Evolutionary conservation across 2,113 vertebrate species (phyloP), one percentile per base, ranked within the genome.

Genomic region (Limnothrissa miodon): DNA sequence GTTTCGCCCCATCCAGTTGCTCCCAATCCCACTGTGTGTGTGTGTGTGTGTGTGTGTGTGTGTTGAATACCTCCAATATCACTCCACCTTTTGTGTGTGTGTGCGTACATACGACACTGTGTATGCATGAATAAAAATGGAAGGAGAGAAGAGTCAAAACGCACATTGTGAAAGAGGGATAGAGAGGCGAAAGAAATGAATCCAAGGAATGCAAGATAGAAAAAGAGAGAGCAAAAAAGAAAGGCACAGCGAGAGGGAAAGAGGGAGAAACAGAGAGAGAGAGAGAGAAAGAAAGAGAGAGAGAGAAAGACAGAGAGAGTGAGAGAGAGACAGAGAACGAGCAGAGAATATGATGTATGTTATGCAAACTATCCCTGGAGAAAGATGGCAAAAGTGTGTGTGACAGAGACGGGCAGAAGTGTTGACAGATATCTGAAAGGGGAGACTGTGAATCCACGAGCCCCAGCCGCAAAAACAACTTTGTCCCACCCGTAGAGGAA

Each of bases 351-450:
- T 29, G 59, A 78, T 39, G 51, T 0, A 53, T 53, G 19, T 53
- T 53, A 53, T 53, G 51, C 17, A 53, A 53, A 53, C 19, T 23
- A 19, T 53, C 56, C 25, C 56, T 25, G n/a, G 56, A 29, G n/a
- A n/a, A 1, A 62, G 56, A 62, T 62, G 23, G 56, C 23, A 62
- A 62, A 25, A 62, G 56, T 25, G 56, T 62, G 56, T 25, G 29
- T 36, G 62, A 80, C 42, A 45, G 79, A 6, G 42, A 48, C 42
- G n/a, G 25, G 80, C 87, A 87, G 56, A 83, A 78, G 45, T 70
- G 81, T 42, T 84, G 85, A 88, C 80, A 84, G 83, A 83, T 74
- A 80, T 25, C 44, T 66, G 82, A 81, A 70, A 81, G 45, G 9
- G 42, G 51, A 36, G 45, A 29, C 29, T 70, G 62, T 11, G 13